Base-by-base conservation (phyloP, 2,888 invertebrate species). In the Ochlodes sylvanus region DNA sequence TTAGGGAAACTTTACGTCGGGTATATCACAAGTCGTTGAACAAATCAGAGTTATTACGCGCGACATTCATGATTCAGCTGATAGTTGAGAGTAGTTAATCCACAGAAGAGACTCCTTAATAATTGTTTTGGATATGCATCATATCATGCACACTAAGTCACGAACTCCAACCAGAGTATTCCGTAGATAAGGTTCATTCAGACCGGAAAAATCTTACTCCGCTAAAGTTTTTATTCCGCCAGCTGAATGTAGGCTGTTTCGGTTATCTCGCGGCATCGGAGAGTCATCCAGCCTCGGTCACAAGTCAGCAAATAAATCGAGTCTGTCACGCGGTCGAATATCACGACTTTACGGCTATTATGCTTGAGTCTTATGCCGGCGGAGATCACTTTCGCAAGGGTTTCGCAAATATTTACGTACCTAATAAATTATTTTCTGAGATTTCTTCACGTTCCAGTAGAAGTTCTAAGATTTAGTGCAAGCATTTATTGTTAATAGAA, bases 271-370 rank as follows among this genome's bases (percentile, higher is more conserved):
- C 70, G 71, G 71, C 69, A 69, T 60, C 67, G 66, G 66, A 71
- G 69, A 66, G 69, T 54, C 15, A 41, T 63, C 65, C 61, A 58
- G 32, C 69, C 58, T 68, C 70, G 68, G 69, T 69, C 72, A 71
- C 68, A 70, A 72, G 71, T 70, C 70, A 69, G 63, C 68, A 69
- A 71, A 71, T 71, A 72, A 71, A 72, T 72, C 66, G 70, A 69
- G 63, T 42, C 69, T 42, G 60, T 66, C 67, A 63, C 62, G 52
- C 62, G 52, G 44, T 50, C 62, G 62, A 63, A 63, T 56, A 58
- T 68, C 68, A 67, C 54, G 71, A 69, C 70, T 68, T 68, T 66
- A 44, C 52, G 64, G 66, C 65, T 62, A 72, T 71, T 71, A 69
- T 63, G 58, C 62, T 67, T 62, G 57, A 62, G 50, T 68, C 69